phyloP scores from a whole-genome alignment of 2,888 invertebrate species.

The Muschampia plurimacula region DNA sequence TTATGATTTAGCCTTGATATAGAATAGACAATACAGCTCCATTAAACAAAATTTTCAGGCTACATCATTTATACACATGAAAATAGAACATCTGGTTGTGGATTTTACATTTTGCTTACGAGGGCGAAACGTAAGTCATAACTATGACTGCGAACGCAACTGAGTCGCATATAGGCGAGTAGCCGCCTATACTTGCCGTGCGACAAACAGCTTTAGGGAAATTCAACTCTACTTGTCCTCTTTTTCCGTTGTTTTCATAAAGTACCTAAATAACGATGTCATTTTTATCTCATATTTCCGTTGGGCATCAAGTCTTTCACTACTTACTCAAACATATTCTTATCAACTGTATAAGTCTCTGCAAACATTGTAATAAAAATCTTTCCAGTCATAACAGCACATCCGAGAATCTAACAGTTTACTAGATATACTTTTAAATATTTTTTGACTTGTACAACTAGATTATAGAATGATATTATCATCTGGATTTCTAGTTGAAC shows the following conservation, averaged over 20 bases:
- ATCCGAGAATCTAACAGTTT: slow-evolving; percentile 17
- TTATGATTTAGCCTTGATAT: too few species aligned
- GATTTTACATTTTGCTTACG: too few species aligned
- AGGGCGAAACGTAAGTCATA: too few species aligned
- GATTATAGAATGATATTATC: slow-evolving; percentile 12
- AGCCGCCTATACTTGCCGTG: too few species aligned
- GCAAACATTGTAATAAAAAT: slow-evolving; percentile 26
- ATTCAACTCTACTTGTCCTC: too few species aligned
- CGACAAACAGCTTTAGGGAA: too few species aligned
- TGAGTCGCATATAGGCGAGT: too few species aligned
- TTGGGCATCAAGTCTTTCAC: background rate
- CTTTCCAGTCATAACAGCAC: slow-evolving; percentile 15
- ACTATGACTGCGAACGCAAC: too few species aligned
- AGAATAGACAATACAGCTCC: too few species aligned
- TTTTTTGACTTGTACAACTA: slow-evolving; percentile 12
- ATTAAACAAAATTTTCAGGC: too few species aligned
- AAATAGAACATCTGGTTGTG: too few species aligned
- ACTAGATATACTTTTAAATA: slow-evolving; percentile 5
- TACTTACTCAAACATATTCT: slow-evolving; percentile 13
- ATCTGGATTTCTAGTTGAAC: background rate
- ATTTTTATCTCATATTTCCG: slow-evolving; percentile 30
- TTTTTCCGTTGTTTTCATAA: background rate
- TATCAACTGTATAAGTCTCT: slow-evolving; percentile 14
- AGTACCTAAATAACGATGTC: background rate
- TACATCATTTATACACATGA: too few species aligned